These are phyloP conservation scores for Azemiops feae DNA, from an alignment of 2,113 vertebrate species.

Conservation along the genomic window DNA sequence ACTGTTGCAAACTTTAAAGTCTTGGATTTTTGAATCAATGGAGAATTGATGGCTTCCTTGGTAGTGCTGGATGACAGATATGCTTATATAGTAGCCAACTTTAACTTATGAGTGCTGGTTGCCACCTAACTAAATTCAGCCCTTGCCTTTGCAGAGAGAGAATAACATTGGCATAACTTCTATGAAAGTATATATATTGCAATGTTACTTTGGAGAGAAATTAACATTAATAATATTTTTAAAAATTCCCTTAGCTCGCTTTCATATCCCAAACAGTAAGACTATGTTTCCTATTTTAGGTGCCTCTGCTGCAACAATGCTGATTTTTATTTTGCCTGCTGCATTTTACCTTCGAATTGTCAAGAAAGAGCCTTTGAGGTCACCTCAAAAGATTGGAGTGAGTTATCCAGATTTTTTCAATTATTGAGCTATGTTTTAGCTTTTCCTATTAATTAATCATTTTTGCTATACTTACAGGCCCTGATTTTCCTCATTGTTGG, in stretches of 20 bases:
- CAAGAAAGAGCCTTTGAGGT: conserved; percentile 81
- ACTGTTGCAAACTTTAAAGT: neutral
- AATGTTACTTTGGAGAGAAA: neutral
- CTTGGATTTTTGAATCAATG: neutral
- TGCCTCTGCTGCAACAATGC: conserved; percentile 91
- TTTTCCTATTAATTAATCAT: conserved; percentile 22
- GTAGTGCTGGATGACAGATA: neutral
- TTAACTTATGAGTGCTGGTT: neutral
- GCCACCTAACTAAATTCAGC: neutral
- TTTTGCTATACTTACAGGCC: conserved; percentile 72
- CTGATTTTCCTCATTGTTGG: conserved; percentile 85
- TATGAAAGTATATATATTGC: neutral
- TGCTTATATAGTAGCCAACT: neutral
- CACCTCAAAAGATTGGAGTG: conserved; percentile 92
- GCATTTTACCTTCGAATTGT: conserved; percentile 92
- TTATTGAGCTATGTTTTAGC: neutral
- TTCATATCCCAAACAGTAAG: rapidly evolving
- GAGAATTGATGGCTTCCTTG: neutral
- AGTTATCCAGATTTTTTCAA: conserved; percentile 47
- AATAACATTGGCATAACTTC: neutral
- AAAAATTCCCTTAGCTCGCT: neutral
- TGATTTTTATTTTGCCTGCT: conserved; percentile 96
- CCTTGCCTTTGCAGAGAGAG: neutral
- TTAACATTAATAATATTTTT: neutral
- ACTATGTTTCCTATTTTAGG: conserved; percentile 70